Conservation (phyloP, 2,888 invertebrate genomes). For the Entomobrya proxima region DNA sequence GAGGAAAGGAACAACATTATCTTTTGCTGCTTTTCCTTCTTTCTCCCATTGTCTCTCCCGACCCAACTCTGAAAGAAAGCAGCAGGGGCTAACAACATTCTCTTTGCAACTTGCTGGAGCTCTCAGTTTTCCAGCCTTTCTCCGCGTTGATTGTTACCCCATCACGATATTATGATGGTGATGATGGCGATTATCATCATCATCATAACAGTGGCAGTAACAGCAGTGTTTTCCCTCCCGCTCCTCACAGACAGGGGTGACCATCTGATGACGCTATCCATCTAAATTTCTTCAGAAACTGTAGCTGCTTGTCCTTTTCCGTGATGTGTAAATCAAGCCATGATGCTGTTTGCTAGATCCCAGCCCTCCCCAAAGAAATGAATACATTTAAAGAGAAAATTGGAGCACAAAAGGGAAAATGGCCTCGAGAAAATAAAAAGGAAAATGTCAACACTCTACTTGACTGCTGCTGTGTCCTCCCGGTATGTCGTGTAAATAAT, state of each 20-base stretch:
- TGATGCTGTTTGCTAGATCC: neutral
- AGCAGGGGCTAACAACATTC: constrained; percentile 23
- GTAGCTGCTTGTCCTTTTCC: constrained; percentile 18
- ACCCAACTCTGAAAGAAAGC: constrained; percentile 24
- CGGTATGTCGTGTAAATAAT: constrained; percentile 25
- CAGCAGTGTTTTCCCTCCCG: neutral
- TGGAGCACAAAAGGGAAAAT: neutral
- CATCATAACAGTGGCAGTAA: neutral
- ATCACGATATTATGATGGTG: constrained; percentile 27
- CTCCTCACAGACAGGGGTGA: neutral
- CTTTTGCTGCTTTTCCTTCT: neutral
- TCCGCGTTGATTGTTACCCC: constrained; percentile 51
- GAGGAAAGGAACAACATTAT: neutral
- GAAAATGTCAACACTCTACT: constrained; percentile 11
- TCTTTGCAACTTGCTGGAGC: neutral
- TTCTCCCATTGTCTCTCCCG: neutral
- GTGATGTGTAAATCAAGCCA: constrained; percentile 42
- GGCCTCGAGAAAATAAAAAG: neutral
- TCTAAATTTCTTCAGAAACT: neutral
- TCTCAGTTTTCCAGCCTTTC: neutral
- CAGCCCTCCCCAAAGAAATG: constrained; percentile 30
- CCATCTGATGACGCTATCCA: neutral
- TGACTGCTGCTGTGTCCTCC: too few relatives aligned
- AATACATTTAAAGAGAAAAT: constrained; percentile 8
- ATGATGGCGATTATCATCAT: constrained; percentile 33